A percentile compares a stretch with the other conserved stretches of the same genome.
Conservation (phyloP, 2,113 vertebrate genomes). For the Alaudala cheleensis region DNA sequence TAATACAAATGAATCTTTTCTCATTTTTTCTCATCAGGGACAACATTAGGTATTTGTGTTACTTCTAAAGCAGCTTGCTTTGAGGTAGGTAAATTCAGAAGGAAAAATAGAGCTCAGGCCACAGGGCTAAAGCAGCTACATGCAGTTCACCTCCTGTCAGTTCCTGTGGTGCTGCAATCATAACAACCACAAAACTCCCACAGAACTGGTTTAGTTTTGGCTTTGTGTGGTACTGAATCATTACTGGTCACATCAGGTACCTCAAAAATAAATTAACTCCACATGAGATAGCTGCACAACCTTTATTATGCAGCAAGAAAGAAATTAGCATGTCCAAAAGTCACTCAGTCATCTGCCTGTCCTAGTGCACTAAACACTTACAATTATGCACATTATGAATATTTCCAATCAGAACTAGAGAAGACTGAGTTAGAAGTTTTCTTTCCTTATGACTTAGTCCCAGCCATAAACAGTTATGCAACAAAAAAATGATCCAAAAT, state of each 20-base stretch:
- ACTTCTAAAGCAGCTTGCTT: background rate
- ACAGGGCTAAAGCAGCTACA: background rate
- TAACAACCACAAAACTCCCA: background rate
- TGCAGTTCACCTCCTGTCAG: background rate
- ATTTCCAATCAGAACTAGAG: background rate
- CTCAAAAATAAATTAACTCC: background rate
- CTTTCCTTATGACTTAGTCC: background rate
- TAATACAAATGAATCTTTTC: background rate
- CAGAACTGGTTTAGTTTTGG: background rate
- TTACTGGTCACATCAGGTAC: background rate
- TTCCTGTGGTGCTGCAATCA: background rate
- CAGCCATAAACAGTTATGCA: background rate
- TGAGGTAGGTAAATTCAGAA: background rate
- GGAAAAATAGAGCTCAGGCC: background rate
- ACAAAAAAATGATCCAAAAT: background rate
- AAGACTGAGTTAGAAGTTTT: background rate
- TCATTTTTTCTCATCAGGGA: background rate
- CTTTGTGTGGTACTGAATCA: background rate
- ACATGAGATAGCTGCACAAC: background rate
- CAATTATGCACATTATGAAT: background rate
- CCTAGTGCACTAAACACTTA: background rate
- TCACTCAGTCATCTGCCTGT: background rate
- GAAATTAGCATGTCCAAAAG: background rate
- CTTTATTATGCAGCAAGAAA: background rate
- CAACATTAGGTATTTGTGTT: background rate